Evolutionary conservation across 2,888 invertebrate genomes (phyloP).

Genomic region (Hypercompe scribonia): DNA sequence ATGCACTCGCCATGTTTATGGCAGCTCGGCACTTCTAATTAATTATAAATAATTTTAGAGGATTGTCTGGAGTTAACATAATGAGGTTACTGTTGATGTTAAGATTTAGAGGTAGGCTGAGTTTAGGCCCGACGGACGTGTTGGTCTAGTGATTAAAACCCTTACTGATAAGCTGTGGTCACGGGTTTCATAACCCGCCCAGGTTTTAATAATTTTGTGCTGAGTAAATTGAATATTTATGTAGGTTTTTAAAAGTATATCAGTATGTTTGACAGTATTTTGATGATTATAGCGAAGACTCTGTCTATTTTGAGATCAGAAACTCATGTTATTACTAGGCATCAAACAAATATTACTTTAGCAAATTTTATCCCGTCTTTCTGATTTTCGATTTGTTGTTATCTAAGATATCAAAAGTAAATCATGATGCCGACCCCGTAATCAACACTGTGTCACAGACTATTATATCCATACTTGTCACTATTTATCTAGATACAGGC

Average conservation of each 20-base stretch:
- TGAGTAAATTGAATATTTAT: too few relatives aligned
- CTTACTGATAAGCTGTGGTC: too few relatives aligned
- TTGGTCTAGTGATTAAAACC: too few relatives aligned
- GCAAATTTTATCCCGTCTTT: not conserved
- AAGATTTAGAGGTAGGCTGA: constrained; percentile 7
- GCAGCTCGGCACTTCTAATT: constrained; percentile 54
- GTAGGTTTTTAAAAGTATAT: too few relatives aligned
- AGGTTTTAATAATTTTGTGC: too few relatives aligned
- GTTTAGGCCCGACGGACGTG: not conserved
- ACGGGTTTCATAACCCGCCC: too few relatives aligned
- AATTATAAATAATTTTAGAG: constrained; percentile 52
- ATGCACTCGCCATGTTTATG: constrained; percentile 80
- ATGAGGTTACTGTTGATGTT: not conserved
- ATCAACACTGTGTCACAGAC: not conserved
- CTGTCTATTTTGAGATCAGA: too few relatives aligned
- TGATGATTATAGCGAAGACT: too few relatives aligned
- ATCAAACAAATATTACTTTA: not conserved
- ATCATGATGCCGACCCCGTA: not conserved
- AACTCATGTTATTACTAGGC: not conserved
- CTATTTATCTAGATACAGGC: not conserved
- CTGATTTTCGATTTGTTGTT: too few relatives aligned
- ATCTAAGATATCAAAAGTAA: not conserved
- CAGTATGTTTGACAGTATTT: too few relatives aligned
- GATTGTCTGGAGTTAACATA: constrained; percentile 34
- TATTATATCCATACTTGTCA: not conserved